Base-by-base conservation (phyloP, 2,797 vertebrate species). In the Xenops minutus region DNA sequence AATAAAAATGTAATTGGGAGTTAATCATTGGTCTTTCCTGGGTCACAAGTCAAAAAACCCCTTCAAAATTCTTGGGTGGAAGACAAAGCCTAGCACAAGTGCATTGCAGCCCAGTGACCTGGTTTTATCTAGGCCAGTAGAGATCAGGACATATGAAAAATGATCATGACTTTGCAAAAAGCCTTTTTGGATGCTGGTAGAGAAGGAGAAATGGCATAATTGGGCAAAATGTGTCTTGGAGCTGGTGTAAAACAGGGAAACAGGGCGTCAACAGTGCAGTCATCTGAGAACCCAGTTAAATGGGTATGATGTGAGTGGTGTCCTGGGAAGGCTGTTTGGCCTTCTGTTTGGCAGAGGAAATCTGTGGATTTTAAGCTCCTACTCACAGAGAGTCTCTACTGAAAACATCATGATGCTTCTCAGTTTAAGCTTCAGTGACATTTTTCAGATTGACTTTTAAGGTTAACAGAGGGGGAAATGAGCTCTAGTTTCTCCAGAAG, bases 401-500 rank as follows among this genome's bases (percentile, higher is more conserved):
- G 55, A 80, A 87, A 68, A 36, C 62, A 68, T 68, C 6, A 0
- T 63, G 48, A 54, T 30, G 32, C 29, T 46, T 89, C 66, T 80
- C 52, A 22, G 43, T 91, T 91, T 91, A 77, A 44, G 34, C 19
- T 78, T 89, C 82, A 74, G 1, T 59, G 48, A 79, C 44, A 43
- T 89, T 94, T 93, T 82, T 85, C 7, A 1, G 41, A 43, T 43
- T 86, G 69, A 66, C 58, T 85, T 92, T 91, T 84, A 67, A 58
- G 63, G 18, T 59, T 92, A 81, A 76, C 84, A 91, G 78, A 81
- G 88, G 90, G 88, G 30, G 49, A 88, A 87, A 95, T 4, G 43
- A 54, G 77, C 46, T 73, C 73, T 76, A 82, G 49, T 81, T 95
- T 62, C 67, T 88, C 69, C 93, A 92, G 61, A 74, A 86, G 74